A percentile compares a stretch with the other conserved stretches of the same genome.
Conservation (phyloP, 2,797 vertebrate species). For the Epinephelus awoara region DNA sequence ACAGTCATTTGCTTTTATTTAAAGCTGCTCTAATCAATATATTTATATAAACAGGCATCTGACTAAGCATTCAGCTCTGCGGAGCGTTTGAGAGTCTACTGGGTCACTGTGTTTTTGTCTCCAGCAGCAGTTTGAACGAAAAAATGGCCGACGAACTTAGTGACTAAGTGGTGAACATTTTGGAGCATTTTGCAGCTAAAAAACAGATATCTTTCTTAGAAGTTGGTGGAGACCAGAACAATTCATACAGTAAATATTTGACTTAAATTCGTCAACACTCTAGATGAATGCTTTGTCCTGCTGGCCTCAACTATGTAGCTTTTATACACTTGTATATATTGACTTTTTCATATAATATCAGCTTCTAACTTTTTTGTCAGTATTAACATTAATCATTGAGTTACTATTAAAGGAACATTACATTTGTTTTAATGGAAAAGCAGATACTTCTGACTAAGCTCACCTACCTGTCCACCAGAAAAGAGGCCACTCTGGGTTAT, state of each 20-base stretch:
- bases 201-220: not conserved
- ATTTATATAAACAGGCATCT: constrained; percentile 19
- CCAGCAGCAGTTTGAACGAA: not conserved
- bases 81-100: not conserved
- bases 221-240: not conserved
- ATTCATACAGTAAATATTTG: not conserved
- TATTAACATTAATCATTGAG: too few relatives aligned
- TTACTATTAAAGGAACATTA: too few relatives aligned
- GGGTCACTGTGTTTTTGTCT: not conserved
- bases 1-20: constrained; percentile 23
- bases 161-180: not conserved
- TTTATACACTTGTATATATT: not conserved
- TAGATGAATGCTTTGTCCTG: not conserved
- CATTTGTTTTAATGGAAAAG: too few relatives aligned
- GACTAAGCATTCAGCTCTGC: not conserved
- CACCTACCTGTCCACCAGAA: too few relatives aligned
- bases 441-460: too few relatives aligned
- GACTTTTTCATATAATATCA: not conserved
- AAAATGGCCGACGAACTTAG: not conserved
- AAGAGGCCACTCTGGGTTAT: too few relatives aligned
- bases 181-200: not conserved
- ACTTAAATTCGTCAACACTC: not conserved
- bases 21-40: constrained; percentile 5
- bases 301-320: not conserved
- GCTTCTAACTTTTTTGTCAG: not conserved